phyloP scores from a whole-genome alignment of 2,113 vertebrate genomes.

The Callocephalon fimbriatum region DNA sequence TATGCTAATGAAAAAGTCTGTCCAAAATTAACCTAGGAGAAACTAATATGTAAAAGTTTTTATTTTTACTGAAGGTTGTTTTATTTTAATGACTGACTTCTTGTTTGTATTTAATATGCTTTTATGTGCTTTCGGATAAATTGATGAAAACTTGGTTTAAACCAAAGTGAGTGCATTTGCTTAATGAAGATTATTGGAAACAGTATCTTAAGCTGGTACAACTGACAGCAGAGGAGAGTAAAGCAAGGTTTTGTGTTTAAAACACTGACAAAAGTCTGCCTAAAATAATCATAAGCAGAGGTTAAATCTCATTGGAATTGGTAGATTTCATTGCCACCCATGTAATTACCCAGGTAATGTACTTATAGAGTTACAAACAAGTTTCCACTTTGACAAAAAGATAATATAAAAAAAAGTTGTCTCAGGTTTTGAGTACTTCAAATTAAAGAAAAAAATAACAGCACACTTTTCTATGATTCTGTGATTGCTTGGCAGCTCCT shows the following conservation, averaged over 20 bases:
- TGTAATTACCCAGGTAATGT: not conserved
- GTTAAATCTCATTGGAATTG: not conserved
- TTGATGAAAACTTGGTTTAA: not conserved
- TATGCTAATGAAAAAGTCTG: not conserved
- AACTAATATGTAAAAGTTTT: not conserved
- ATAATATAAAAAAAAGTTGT: not conserved
- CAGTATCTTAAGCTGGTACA: not conserved
- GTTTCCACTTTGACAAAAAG: not conserved
- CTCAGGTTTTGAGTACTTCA: not conserved
- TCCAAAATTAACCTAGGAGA: not conserved
- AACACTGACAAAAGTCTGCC: not conserved
- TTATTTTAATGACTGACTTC: not conserved
- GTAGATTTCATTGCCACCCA: not conserved
- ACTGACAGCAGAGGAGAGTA: not conserved
- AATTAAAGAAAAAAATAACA: not conserved
- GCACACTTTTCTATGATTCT: not conserved
- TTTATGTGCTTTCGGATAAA: not conserved
- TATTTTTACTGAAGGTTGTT: not conserved
- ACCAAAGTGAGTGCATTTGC: not conserved
- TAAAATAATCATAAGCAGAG: not conserved
- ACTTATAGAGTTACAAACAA: not conserved
- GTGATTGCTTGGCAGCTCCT: not conserved
- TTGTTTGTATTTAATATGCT: not conserved
- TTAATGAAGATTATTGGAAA: not conserved
- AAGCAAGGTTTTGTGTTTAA: not conserved